Evolutionary conservation across 37 sponge, comb jelly and placozoan genomes (phyloP), one percentile per base, ranked within the genome.

Genomic region (Aplysina aerophoba): DNA sequence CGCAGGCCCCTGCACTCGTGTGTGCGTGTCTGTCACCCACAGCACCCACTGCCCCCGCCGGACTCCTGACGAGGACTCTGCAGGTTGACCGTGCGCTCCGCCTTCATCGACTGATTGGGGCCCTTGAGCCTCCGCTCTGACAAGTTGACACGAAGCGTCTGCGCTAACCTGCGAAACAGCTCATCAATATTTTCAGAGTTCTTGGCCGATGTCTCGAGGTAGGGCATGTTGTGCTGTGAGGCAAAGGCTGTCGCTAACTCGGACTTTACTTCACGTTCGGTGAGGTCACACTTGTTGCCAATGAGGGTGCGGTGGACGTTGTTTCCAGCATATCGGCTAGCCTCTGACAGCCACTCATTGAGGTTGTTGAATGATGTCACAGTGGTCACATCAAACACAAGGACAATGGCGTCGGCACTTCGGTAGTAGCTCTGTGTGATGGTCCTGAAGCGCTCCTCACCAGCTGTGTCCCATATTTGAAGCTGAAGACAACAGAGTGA

Each of bases 391-490:
- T 96, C 97, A 77, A 90, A 96, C 33, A 96, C 97, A 15, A 96
- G 71, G 0, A 96, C 92, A 80, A 93, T 90, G 36, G 97, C 97
- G 80, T 96, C 94, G 0, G 97, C 97, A 85, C 92, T 93, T 25
- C 94, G 73, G 62, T 96, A 96, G 88, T 93, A 96, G 78, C 97
- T 96, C 75, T 96, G 97, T 22, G 97, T 93, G 83, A 96, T 93
- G 53, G 97, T 93, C 36, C 94, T 74, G 82, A 96, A 96, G 33
- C 97, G 57, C 58, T 96, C 97, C 85, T 96, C 94, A 0, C 97
- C 97, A 20, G 97, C 97, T 15, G 97, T 96, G 84, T 96, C 97
- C 97, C 97, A 96, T 57, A 96, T 92, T 38, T 96, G 97, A 8
- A 96, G 90, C 97, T 96, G 75, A 55, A 84, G 21, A 22, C 39